These are phyloP conservation scores for Helarctos malayanus DNA, from an alignment of 2,797 vertebrate genomes.

Conservation along the genomic window DNA sequence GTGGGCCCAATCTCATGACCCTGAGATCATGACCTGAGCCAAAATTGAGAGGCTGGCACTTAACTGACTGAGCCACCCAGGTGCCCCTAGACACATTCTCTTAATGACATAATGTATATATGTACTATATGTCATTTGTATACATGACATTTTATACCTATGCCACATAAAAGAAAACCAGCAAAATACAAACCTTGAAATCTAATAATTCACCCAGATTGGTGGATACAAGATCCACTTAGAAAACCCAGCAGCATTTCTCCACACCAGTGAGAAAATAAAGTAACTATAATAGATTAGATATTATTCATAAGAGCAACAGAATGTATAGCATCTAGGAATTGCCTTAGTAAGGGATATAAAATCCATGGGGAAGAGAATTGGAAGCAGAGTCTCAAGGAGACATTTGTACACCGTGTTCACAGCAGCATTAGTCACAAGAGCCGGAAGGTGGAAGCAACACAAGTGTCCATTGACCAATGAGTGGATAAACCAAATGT, in stretches of 20 bases:
- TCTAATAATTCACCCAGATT: background rate
- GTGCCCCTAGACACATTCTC: background rate
- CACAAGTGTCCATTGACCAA: background rate
- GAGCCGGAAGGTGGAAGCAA: background rate
- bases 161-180: background rate
- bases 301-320: background rate
- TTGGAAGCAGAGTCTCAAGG: background rate
- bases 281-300: background rate
- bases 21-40: background rate
- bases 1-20: background rate
- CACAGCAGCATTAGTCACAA: background rate
- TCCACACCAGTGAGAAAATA: conserved; percentile 19
- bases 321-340: background rate
- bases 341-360: background rate
- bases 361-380: background rate
- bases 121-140: background rate
- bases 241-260: background rate
- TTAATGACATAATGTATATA: background rate
- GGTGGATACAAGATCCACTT: background rate
- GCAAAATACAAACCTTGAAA: background rate
- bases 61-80: background rate
- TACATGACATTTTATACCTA: background rate
- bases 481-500: background rate
- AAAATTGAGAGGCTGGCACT: background rate
- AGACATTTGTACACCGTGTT: background rate